Conservation (phyloP, 2,113 vertebrate genomes). For the Melanerpes aurifrons region DNA sequence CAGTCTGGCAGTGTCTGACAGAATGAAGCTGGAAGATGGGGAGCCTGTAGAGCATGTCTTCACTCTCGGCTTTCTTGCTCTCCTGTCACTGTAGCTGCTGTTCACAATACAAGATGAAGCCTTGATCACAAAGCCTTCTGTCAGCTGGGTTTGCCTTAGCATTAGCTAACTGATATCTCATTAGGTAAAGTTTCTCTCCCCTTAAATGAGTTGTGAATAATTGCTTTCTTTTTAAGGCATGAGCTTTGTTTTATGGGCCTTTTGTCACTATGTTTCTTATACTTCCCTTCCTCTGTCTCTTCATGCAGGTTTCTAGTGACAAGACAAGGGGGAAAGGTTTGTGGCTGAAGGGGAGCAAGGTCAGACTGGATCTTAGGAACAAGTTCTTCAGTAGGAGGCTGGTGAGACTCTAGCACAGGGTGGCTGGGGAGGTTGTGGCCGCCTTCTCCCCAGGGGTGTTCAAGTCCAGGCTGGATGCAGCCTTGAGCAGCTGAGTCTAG, state of each 20-base stretch:
- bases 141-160: neutral
- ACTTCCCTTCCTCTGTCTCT: too few species aligned
- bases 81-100: neutral
- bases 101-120: neutral
- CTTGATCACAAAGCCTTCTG: neutral
- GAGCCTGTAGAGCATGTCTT: slow-evolving; percentile 13
- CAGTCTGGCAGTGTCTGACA: slow-evolving; percentile 42
- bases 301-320: too few species aligned
- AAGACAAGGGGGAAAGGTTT: too few species aligned
- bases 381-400: too few species aligned
- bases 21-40: slow-evolving; percentile 38
- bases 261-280: neutral
- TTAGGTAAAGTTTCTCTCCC: neutral
- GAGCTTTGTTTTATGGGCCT: neutral
- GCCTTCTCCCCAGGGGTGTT: too few species aligned
- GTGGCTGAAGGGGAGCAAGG: too few species aligned
- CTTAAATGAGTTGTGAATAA: neutral
- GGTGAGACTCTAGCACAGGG: too few species aligned
- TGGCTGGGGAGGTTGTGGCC: too few species aligned
- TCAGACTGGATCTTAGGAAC: too few species aligned
- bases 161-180: neutral
- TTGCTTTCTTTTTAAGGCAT: neutral
- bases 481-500: too few species aligned
- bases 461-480: too few species aligned
- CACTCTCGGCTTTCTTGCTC: neutral